These are phyloP conservation scores for Eristalinus sepulchralis DNA, from an alignment of 2,888 invertebrate species.

Conservation along the genomic window DNA sequence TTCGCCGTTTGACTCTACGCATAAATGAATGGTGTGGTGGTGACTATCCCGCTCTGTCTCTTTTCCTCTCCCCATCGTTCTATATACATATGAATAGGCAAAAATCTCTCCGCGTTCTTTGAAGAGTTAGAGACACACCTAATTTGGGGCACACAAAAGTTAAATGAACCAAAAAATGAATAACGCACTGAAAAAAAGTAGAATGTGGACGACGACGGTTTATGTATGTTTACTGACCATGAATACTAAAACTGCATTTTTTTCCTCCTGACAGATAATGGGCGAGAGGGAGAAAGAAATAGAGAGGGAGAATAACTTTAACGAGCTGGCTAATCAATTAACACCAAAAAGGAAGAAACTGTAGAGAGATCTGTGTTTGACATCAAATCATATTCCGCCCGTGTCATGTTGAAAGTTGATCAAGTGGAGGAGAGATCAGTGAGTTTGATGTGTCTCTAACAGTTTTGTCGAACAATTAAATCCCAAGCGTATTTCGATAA, in stretches of 20 bases:
- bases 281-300: background rate
- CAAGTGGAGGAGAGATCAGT: background rate
- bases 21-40: conserved; percentile 15
- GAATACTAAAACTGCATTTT: conserved; percentile 49
- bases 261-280: background rate
- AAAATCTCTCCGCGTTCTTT: background rate
- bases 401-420: background rate
- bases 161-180: conserved; percentile 60
- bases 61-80: conserved; percentile 3
- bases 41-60: conserved; percentile 4
- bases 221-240: conserved; percentile 54
- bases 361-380: background rate
- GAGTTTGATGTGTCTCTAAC: background rate
- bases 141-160: conserved; percentile 45
- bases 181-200: conserved; percentile 15
- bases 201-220: conserved; percentile 36
- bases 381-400: background rate
- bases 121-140: conserved; percentile 51
- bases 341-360: background rate
- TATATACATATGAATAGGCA: background rate
- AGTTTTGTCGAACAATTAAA: background rate
- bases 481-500: background rate
- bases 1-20: background rate
- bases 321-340: background rate
- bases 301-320: background rate